Conservation (phyloP, 2,888 invertebrate genomes). For the Drosophila borborema region DNA sequence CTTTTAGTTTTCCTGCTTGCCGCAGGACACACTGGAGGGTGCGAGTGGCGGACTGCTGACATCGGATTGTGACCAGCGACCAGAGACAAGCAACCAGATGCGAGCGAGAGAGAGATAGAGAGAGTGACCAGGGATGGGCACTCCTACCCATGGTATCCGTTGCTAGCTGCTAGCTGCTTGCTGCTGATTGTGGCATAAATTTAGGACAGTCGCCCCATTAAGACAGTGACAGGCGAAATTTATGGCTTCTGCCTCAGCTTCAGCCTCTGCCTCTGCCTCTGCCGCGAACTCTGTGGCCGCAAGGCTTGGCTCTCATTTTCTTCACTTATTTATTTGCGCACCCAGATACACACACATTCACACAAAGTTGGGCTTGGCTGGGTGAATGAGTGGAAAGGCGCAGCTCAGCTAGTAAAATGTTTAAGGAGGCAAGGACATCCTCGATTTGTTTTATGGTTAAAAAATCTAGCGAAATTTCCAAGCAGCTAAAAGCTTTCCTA, state of each 20-base stretch:
- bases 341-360: constrained; percentile 30
- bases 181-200: constrained; percentile 83
- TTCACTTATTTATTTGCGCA: constrained; percentile 58
- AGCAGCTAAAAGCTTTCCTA: neutral
- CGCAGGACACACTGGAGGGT: constrained; percentile 74
- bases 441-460: constrained; percentile 3
- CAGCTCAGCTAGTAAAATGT: constrained; percentile 31
- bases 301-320: constrained; percentile 73
- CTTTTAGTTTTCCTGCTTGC: constrained; percentile 64
- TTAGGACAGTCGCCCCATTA: constrained; percentile 81
- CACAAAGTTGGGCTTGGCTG: constrained; percentile 20
- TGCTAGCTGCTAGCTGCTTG: constrained; percentile 53
- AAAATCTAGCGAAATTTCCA: constrained; percentile 2
- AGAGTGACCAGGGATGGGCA: constrained; percentile 24
- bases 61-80: constrained; percentile 15
- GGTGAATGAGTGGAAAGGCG: constrained; percentile 10
- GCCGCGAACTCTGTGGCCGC: constrained; percentile 54
- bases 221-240: constrained; percentile 83
- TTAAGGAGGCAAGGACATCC: constrained; percentile 25
- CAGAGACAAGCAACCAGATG: constrained; percentile 5
- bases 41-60: constrained; percentile 19
- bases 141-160: constrained; percentile 33
- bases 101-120: neutral
- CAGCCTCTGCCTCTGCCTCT: neutral
- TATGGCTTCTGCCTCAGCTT: constrained; percentile 68